phyloP scores from a whole-genome alignment of 2,113 vertebrate species.

The Neodontobutis hainanensis region DNA sequence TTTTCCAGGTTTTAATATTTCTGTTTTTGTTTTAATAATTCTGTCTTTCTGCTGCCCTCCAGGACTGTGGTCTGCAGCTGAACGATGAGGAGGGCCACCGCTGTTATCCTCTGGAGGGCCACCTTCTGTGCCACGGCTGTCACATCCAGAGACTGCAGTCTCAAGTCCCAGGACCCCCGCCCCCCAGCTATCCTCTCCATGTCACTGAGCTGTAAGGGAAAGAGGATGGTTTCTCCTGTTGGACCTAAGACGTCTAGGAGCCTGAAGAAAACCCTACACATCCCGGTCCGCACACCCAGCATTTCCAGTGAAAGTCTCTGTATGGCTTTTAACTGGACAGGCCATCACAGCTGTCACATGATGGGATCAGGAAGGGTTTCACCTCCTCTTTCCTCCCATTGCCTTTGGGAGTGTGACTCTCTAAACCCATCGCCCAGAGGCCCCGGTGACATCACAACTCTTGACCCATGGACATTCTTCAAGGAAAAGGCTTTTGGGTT shows the following conservation, averaged over 20 bases:
- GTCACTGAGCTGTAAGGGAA: constrained; percentile 90
- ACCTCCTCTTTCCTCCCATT: constrained; percentile 14
- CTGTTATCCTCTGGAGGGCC: constrained; percentile 93
- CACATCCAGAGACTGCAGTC: constrained; percentile 89
- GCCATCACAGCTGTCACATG: constrained; percentile 47
- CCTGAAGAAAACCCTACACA: constrained; percentile 10
- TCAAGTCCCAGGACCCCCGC: constrained; percentile 75
- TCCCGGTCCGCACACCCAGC: constrained; percentile 6
- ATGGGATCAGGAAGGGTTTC: constrained; percentile 36
- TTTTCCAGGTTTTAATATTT: too few species aligned
- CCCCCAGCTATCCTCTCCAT: constrained; percentile 87
- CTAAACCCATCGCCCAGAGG: constrained; percentile 63
- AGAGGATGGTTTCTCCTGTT: constrained; percentile 22
- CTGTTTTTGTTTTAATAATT: too few species aligned
- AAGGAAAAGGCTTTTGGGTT: constrained; percentile 29
- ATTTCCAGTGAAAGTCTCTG: constrained; percentile 37
- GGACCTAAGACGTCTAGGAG: constrained; percentile 34
- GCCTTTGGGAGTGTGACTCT: constrained; percentile 42
- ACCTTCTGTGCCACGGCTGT: constrained; percentile 93
- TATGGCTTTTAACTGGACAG: constrained; percentile 33
- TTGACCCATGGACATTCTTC: constrained; percentile 60
- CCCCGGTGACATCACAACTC: constrained; percentile 57
- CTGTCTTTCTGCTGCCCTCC: constrained; percentile 10
- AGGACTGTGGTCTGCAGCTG: constrained; percentile 96
- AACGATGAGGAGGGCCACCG: constrained; percentile 95